A percentile compares a stretch with the other conserved stretches of the same genome.
Conservation (phyloP, 2,797 vertebrate genomes). For the Holocentrus rufus region DNA sequence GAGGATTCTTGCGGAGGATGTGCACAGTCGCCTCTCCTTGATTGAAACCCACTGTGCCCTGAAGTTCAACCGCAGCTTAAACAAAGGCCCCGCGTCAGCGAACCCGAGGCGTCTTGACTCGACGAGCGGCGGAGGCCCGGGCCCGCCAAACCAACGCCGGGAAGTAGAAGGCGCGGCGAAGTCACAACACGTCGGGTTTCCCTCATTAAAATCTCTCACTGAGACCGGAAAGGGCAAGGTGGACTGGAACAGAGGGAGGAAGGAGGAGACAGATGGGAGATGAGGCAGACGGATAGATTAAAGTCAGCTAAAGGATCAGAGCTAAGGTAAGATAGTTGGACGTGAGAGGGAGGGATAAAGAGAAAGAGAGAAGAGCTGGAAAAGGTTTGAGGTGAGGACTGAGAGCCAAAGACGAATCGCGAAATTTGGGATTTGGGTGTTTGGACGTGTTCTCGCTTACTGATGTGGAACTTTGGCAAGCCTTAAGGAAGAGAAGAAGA, state of each 20-base stretch:
- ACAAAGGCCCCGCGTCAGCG: slow-evolving; percentile 14
- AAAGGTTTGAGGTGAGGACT: neutral
- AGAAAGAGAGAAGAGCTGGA: neutral
- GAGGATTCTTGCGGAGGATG: slow-evolving; percentile 15
- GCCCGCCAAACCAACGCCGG: slow-evolving; percentile 3
- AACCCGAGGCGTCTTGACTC: neutral
- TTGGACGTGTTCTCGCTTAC: neutral
- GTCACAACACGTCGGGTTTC: neutral
- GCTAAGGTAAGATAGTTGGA: neutral
- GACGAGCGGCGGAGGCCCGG: neutral
- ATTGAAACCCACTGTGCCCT: slow-evolving; percentile 44
- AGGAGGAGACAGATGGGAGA: neutral
- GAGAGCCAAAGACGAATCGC: neutral
- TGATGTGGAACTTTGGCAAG: neutral
- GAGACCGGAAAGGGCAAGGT: slow-evolving; percentile 11
- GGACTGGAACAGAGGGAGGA: slow-evolving; percentile 3
- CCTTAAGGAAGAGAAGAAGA: neutral
- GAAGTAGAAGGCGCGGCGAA: slow-evolving; percentile 33
- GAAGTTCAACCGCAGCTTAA: slow-evolving; percentile 28
- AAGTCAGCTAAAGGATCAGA: neutral
- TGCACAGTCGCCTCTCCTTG: slow-evolving; percentile 19
- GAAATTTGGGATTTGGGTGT: neutral
- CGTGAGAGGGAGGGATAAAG: neutral
- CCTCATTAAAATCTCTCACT: slow-evolving; percentile 19
- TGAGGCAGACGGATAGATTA: neutral